Evolutionary conservation across 1,140 invertebrate genomes (phyloP).

Genomic region (Bombyx mandarina): DNA sequence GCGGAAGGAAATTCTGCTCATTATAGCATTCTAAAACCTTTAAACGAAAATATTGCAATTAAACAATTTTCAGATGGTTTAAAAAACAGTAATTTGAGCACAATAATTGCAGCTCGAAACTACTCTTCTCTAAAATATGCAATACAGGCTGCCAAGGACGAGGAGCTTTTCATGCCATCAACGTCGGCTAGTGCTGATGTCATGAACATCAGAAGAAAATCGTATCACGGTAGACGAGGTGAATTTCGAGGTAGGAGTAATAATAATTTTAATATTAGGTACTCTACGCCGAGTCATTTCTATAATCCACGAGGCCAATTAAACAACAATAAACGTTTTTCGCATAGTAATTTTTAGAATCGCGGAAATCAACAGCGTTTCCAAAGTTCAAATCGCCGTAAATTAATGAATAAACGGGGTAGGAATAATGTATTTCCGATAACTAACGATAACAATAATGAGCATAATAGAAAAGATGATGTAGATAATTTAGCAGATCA

Average conservation of each 20-base stretch:
- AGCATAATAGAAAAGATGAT: not conserved
- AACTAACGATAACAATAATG: not conserved
- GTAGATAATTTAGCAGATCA: not conserved
- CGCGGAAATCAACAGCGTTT: too few species aligned
- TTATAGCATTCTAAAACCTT: not conserved
- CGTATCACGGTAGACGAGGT: too few species aligned
- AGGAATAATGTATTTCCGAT: too few species aligned
- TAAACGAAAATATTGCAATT: conserved; percentile 1
- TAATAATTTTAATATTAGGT: too few species aligned
- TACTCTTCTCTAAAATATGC: conserved; percentile 6
- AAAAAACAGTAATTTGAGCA: conserved; percentile 4
- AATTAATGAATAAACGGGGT: too few species aligned
- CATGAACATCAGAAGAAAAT: too few species aligned
- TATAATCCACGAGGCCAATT: too few species aligned
- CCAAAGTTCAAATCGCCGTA: too few species aligned
- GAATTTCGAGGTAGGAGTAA: too few species aligned
- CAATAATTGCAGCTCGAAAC: conserved; percentile 9
- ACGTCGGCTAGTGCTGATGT: not conserved
- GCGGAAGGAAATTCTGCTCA: not conserved
- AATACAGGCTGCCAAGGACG: conserved; percentile 6
- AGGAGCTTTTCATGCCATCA: not conserved
- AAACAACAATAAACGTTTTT: too few species aligned
- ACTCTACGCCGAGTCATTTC: too few species aligned
- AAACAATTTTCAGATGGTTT: conserved; percentile 3
- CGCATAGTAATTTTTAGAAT: too few species aligned